Conservation (phyloP, 2,888 invertebrate species). For the Sipunculus nudus region DNA sequence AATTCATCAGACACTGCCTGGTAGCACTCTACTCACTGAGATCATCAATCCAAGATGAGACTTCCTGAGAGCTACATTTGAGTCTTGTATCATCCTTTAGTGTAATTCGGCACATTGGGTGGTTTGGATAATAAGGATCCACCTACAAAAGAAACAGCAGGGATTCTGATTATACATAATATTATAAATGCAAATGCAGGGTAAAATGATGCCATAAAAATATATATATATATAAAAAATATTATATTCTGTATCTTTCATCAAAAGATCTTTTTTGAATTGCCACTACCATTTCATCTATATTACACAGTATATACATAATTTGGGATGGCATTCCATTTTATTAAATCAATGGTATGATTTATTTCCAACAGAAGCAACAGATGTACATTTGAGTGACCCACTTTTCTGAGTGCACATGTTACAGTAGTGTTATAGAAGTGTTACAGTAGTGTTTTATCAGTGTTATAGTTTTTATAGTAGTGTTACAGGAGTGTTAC, state of each 20-base stretch:
- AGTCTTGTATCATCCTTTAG: conserved; percentile 76
- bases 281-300: too few relatives aligned
- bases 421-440: too few relatives aligned
- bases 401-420: too few relatives aligned
- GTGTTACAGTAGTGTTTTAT: too few relatives aligned
- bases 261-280: too few relatives aligned
- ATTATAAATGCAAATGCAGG: not conserved
- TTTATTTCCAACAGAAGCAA: too few relatives aligned
- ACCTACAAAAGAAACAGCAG: conserved; percentile 66
- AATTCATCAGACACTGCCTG: not conserved
- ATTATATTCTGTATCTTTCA: not conserved
- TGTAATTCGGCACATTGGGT: conserved; percentile 70
- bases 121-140: conserved; percentile 88
- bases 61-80: conserved; percentile 83
- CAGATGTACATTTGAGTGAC: too few relatives aligned
- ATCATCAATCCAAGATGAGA: conserved; percentile 75
- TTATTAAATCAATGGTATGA: too few relatives aligned
- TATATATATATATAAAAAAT: not conserved
- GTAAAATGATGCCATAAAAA: not conserved
- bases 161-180: not conserved
- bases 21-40: conserved; percentile 46
- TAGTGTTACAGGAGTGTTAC: too few relatives aligned
- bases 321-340: too few relatives aligned
- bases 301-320: too few relatives aligned
- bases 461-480: too few relatives aligned